phyloP scores from a whole-genome alignment of 2,888 invertebrate species.

The Dicycla oo region DNA sequence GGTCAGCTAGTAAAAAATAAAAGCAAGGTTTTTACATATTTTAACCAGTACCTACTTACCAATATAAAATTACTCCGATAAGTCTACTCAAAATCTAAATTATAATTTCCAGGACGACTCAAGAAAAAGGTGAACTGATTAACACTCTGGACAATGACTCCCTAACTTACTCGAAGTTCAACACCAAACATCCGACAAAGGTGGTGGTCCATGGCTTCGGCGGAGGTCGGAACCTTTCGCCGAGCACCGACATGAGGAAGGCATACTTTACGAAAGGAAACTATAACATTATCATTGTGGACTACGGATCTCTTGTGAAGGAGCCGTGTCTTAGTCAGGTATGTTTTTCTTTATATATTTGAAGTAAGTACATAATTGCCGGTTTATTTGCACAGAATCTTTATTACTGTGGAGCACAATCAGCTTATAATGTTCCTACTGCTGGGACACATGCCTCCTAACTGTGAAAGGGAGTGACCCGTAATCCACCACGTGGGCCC shows the following conservation, averaged over 20 bases:
- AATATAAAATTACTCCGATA: not conserved
- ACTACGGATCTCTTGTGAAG: slow-evolving; percentile 94
- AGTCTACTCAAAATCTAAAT: not conserved
- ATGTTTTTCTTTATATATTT: slow-evolving; percentile 42
- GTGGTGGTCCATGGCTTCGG: slow-evolving; percentile 98
- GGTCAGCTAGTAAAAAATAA: not conserved
- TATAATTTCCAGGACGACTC: slow-evolving; percentile 91
- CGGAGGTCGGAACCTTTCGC: slow-evolving; percentile 94
- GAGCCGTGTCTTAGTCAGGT: slow-evolving; percentile 96
- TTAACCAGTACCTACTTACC: not conserved
- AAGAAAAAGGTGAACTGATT: slow-evolving; percentile 93
- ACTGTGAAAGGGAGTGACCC: no score
- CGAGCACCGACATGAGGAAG: slow-evolving; percentile 95
- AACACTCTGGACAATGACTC: slow-evolving; percentile 93
- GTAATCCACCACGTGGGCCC: no score
- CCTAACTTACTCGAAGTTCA: slow-evolving; percentile 94
- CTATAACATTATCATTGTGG: slow-evolving; percentile 96
- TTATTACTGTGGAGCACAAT: not conserved
- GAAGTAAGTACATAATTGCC: no score
- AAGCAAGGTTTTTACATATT: not conserved
- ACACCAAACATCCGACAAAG: slow-evolving; percentile 95
- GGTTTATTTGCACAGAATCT: not conserved
- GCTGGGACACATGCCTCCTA: no score
- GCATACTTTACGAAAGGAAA: slow-evolving; percentile 95
- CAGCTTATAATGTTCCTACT: no score